Percentiles rank a stretch among this genome's conserved stretches.
Conservation (phyloP, 2,888 invertebrate species). For the Hetaerina titia region DNA sequence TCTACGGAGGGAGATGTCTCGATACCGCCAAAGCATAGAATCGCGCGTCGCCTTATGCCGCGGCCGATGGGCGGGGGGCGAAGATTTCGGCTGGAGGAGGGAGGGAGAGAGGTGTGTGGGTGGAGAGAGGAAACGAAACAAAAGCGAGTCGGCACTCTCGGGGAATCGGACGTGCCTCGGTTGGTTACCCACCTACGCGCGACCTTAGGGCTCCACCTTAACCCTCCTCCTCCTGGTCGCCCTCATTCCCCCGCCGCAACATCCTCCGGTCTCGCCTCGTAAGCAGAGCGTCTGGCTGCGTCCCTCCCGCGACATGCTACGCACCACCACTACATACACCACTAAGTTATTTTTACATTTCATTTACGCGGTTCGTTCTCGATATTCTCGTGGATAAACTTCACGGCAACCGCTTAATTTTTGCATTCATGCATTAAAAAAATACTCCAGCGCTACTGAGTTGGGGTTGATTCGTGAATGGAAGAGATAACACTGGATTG, state of each 20-base stretch:
- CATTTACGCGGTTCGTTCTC: no score
- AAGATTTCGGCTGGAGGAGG: no score
- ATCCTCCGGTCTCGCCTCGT: slow-evolving; percentile 15
- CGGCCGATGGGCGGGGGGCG: no score
- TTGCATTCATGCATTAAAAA: no score
- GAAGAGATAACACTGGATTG: no score
- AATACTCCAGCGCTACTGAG: no score
- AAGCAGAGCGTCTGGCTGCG: background rate
- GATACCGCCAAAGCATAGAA: no score
- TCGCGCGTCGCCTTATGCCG: no score
- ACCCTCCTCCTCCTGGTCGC: background rate
- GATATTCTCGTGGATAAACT: no score
- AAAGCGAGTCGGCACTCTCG: slow-evolving; percentile 5
- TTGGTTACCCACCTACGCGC: background rate
- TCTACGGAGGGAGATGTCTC: no score
- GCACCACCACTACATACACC: background rate
- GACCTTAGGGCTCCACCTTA: background rate
- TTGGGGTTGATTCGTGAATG: no score
- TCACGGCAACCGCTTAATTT: no score
- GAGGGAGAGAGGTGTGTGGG: background rate
- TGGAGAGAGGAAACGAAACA: background rate
- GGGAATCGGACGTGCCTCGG: slow-evolving; percentile 7
- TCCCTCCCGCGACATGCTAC: background rate
- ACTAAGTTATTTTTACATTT: background rate
- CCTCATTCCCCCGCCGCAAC: background rate